Base-by-base conservation (phyloP, 2,888 invertebrate genomes). In the Neelides folsomi region DNA sequence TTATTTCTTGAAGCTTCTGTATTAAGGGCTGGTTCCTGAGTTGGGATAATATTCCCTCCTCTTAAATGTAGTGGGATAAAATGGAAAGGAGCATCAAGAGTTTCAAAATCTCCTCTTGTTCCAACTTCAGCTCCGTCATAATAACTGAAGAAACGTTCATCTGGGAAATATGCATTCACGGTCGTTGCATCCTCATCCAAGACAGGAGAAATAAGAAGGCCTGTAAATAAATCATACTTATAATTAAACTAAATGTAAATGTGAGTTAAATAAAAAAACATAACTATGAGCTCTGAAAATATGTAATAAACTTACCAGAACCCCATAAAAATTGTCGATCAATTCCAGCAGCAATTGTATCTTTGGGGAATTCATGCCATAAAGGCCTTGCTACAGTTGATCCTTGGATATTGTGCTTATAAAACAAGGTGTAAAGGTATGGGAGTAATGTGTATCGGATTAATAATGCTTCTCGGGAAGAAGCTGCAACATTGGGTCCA, bases 391-490 rank as follows among this genome's bases (percentile, higher is more conserved):
- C 58, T 10, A 62, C 62, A 13, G 60, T 60, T 16, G 45, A 47
- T 0, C 86, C 88, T 55, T 71, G 69, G 1, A 72, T 69, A 66
- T 85, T 81, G 3, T 86, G 83, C 3, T 76, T 70, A 75, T 79
- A 82, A 71, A 88, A 86, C 59, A 86, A 71, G 0, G 86, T 81
- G 71, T 88, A 89, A 59, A 87, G 76, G 67, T 85, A 82, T 0
- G 88, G 87, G 48, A 88, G 71, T 10, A 88, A 70, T 2, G 75
- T 71, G 71, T 89, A 89, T 27, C 88, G 77, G 40, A 77, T 74
- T 1, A 71, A 69, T 0, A 86, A 72, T 0, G 85, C 81, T 36
- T 73, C 72, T 53, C 74, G 75, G 0, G 83, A 78, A 0, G 86
- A 82, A 8, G 69, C 68, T 8, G 81, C 76, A 16, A 86, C 83